A percentile compares a stretch with the other conserved stretches of the same genome.
These are phyloP conservation scores for Augochlorella aurata DNA, from an alignment of 2,888 invertebrate genomes.

Conservation along the genomic window DNA sequence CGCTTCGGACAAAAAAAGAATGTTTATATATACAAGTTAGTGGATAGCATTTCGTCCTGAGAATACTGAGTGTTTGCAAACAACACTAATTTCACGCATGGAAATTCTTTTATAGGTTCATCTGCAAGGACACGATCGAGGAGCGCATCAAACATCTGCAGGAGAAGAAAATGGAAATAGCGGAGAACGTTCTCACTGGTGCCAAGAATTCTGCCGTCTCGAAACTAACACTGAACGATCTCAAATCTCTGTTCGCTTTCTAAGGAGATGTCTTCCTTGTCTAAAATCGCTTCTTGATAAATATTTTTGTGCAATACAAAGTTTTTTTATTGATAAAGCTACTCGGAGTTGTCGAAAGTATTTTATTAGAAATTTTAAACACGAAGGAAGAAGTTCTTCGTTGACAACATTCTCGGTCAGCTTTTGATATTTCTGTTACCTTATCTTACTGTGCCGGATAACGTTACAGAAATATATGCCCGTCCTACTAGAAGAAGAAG, in stretches of 20 bases:
- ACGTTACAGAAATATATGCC: conserved; percentile 88
- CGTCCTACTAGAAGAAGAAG: conserved; percentile 30
- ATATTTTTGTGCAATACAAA: too few species aligned
- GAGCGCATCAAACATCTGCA: conserved; percentile 92
- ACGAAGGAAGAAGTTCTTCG: background rate
- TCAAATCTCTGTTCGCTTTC: conserved; percentile 86
- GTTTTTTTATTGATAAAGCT: background rate
- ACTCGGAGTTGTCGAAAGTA: background rate
- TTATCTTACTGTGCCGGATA: conserved; percentile 82
- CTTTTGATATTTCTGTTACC: background rate
- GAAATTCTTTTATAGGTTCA: conserved; percentile 84
- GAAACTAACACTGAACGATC: conserved; percentile 91
- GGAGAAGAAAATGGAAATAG: conserved; percentile 89
- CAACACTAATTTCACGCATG: background rate
- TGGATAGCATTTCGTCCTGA: background rate
- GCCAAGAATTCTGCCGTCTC: conserved; percentile 85
- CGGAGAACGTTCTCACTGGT: conserved; percentile 89
- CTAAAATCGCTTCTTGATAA: background rate
- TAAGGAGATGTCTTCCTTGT: conserved; percentile 38
- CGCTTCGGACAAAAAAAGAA: conserved; percentile 93
- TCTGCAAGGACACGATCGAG: conserved; percentile 94
- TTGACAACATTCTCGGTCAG: background rate
- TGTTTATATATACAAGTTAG: conserved; percentile 92
- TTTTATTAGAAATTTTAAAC: background rate
- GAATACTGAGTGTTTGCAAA: background rate